These are phyloP conservation scores for Aspidiotus rigidus DNA, from an alignment of 2,888 invertebrate genomes.

Conservation along the genomic window DNA sequence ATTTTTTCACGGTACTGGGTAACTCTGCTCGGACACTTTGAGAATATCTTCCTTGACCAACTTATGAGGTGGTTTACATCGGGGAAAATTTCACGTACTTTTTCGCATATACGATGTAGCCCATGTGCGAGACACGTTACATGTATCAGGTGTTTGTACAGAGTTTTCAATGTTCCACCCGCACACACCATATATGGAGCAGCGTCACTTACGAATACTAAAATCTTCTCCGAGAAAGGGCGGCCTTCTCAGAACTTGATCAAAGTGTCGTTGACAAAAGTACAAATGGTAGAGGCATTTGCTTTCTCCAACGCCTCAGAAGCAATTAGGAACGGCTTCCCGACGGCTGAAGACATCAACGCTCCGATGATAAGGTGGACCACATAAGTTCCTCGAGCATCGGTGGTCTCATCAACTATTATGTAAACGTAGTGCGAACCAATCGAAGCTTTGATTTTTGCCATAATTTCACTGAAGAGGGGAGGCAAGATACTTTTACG, in stretches of 20 bases:
- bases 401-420: no score
- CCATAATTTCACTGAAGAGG: neutral
- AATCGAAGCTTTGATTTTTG: neutral
- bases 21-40: neutral
- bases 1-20: neutral
- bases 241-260: no score
- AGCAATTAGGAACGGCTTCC: no score
- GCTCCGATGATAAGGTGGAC: no score
- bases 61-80: no score
- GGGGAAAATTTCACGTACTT: no score
- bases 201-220: neutral
- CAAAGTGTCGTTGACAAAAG: no score
- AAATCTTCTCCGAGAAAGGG: neutral
- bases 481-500: neutral
- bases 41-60: constrained; percentile 1
- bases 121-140: constrained; percentile 3
- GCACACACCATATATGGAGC: neutral
- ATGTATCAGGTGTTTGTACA: neutral
- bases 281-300: no score
- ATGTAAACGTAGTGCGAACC: no score
- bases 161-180: neutral
- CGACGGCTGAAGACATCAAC: no score
- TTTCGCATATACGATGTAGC: constrained; percentile 15
- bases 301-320: no score
- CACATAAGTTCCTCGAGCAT: no score